A percentile compares a stretch with the other conserved stretches of the same genome.
phyloP scores from a whole-genome alignment of 2,797 vertebrate species.

The Lophotriccus pileatus region DNA sequence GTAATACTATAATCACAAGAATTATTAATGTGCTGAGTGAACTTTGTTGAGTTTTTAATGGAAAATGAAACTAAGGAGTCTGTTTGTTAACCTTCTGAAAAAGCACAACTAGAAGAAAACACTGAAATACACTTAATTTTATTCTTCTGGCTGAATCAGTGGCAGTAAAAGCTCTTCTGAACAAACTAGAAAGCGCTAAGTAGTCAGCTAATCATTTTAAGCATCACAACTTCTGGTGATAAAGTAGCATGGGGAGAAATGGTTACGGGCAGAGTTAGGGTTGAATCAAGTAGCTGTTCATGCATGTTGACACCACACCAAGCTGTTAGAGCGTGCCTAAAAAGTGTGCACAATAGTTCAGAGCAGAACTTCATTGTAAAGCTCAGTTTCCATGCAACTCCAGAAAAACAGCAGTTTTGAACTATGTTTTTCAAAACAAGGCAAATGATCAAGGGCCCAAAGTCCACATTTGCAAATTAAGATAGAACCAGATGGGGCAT shows the following conservation, averaged over 20 bases:
- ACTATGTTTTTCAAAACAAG: background rate
- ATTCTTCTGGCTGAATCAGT: background rate
- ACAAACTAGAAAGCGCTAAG: background rate
- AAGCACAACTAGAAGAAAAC: background rate
- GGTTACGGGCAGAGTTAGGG: background rate
- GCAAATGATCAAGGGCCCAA: background rate
- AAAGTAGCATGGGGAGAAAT: background rate
- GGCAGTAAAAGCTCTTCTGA: background rate
- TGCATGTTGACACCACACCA: background rate
- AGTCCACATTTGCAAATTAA: background rate
- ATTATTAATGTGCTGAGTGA: background rate
- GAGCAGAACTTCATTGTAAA: background rate
- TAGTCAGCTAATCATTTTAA: background rate
- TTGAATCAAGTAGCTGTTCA: background rate
- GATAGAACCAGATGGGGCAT: background rate
- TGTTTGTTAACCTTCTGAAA: background rate
- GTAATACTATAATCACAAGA: background rate
- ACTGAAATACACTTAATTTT: background rate
- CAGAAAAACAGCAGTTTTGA: background rate
- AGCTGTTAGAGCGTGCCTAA: background rate
- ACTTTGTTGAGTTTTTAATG: background rate
- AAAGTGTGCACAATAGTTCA: background rate
- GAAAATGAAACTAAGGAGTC: background rate
- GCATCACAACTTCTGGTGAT: constrained; percentile 2
- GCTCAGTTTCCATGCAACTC: background rate